Evolutionary conservation across 2,888 invertebrate genomes (phyloP).

Genomic region (Macrosiphum euphorbiae): DNA sequence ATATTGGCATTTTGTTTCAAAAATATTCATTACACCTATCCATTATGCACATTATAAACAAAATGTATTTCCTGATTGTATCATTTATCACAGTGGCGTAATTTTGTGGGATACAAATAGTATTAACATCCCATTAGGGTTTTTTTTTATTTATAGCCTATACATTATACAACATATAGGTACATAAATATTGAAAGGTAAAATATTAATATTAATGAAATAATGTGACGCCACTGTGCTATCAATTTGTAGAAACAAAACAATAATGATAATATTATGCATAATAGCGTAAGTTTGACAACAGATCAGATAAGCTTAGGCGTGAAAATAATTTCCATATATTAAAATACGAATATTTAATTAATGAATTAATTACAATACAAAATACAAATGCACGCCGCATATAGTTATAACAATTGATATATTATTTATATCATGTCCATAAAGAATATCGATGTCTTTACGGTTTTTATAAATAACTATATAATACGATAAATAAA

Average conservation of each 20-base stretch:
- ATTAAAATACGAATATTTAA: constrained; percentile 2
- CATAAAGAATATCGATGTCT: neutral
- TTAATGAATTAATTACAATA: constrained; percentile 19
- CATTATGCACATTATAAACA: neutral
- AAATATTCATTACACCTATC: neutral
- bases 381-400: neutral
- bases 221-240: neutral
- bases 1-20: neutral
- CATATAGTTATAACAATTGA: neutral
- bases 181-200: neutral
- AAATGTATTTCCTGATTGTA: neutral
- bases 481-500: neutral
- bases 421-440: neutral
- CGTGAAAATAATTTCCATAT: constrained; percentile 8
- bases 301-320: constrained; percentile 6
- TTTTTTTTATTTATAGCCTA: no score
- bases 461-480: neutral
- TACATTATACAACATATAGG: neutral
- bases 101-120: neutral
- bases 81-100: neutral
- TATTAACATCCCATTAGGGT: neutral
- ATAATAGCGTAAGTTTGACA: neutral
- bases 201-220: neutral
- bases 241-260: neutral
- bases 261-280: neutral